These are phyloP conservation scores for Hozukius guyotensis DNA, from an alignment of 2,797 vertebrate genomes.

Conservation along the genomic window DNA sequence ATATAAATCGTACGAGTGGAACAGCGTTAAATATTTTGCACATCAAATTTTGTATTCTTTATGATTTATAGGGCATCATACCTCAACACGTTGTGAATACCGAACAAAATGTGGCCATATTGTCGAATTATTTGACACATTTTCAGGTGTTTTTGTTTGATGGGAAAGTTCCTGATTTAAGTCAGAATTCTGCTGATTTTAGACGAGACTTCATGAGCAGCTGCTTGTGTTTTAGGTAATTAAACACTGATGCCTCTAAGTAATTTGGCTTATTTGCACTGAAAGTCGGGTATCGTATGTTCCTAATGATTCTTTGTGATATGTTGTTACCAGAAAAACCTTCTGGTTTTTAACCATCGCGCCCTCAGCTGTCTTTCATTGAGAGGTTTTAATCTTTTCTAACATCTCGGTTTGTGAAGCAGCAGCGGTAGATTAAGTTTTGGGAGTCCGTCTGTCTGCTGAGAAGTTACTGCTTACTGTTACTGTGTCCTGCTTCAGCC, in stretches of 20 bases:
- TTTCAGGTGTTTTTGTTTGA: not conserved
- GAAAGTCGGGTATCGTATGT: not conserved
- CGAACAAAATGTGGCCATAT: not conserved
- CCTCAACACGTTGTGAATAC: not conserved
- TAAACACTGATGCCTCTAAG: not conserved
- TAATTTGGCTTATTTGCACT: not conserved
- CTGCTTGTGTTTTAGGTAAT: not conserved
- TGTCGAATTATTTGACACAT: too few species aligned
- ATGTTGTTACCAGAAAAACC: not conserved
- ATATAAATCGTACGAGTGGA: not conserved
- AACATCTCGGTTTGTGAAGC: not conserved
- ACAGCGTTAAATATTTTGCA: not conserved
- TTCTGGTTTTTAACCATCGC: not conserved
- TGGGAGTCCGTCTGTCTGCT: not conserved
- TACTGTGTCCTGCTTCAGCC: slow-evolving; percentile 6
- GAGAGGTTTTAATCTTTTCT: not conserved
- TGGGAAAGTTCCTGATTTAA: not conserved
- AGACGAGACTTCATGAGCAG: not conserved
- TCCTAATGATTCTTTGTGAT: not conserved
- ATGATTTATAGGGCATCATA: not conserved
- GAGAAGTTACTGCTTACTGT: slow-evolving; percentile 9
- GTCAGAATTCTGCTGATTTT: not conserved
- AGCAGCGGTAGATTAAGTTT: not conserved
- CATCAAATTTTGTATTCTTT: not conserved
- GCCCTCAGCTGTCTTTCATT: not conserved